Evolutionary conservation across 2,888 invertebrate species (phyloP).

Genomic region (Dromius quadrimaculatus): DNA sequence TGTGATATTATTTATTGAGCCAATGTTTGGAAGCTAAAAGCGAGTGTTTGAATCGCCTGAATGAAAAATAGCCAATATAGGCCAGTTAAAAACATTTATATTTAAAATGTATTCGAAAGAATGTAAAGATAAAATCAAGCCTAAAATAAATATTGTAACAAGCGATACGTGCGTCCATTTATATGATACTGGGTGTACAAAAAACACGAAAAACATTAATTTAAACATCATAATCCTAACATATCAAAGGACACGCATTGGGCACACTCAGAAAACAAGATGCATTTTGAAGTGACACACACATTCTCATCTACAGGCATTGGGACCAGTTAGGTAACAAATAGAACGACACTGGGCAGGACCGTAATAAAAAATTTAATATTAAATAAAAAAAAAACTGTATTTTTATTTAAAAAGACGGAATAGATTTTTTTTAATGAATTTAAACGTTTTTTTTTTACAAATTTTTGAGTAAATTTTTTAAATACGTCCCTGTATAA

Average conservation of each 20-base stretch:
- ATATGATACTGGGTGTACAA: not conserved
- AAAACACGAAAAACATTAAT: slow-evolving; percentile 39
- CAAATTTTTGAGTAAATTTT: no score
- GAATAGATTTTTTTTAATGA: no score
- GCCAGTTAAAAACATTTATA: no score
- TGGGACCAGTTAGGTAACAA: slow-evolving; percentile 9
- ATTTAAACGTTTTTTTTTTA: no score
- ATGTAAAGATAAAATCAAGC: slow-evolving; percentile 15
- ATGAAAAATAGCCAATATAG: no score
- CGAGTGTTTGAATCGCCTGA: no score
- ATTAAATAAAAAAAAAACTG: no score
- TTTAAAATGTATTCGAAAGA: no score
- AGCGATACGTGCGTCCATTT: slow-evolving; percentile 1
- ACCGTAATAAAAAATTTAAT: not conserved
- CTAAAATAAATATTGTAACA: slow-evolving; percentile 12
- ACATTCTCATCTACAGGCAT: not conserved
- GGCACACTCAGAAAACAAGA: slow-evolving; percentile 38
- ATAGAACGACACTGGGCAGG: slow-evolving; percentile 1
- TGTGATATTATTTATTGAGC: no score
- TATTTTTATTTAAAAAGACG: no score
- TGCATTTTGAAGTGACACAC: slow-evolving; percentile 27
- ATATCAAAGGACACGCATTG: slow-evolving; percentile 32
- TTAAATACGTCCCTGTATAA: not conserved
- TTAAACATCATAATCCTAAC: slow-evolving; percentile 46
- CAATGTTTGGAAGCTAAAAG: no score